Conservation (phyloP, 2,888 invertebrate species). For the Diarsia dahlii region DNA sequence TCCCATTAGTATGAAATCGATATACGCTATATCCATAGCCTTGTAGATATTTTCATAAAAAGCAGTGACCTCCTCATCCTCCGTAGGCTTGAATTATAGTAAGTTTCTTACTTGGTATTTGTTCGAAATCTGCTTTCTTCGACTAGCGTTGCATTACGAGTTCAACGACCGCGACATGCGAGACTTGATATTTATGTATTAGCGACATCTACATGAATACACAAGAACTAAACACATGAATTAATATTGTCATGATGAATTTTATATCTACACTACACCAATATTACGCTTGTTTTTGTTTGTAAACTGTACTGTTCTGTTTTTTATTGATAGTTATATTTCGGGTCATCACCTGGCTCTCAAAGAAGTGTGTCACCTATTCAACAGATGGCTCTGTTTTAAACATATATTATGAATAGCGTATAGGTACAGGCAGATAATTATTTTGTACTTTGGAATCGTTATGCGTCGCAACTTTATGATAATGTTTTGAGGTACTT, state of each 20-base stretch:
- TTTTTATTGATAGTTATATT: neutral
- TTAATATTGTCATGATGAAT: neutral
- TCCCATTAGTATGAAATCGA: too few species aligned
- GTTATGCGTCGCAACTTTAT: neutral
- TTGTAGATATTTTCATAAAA: too few species aligned
- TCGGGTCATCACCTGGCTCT: neutral
- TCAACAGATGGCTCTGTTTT: slow-evolving; percentile 38
- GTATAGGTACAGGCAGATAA: neutral
- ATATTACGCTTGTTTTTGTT: too few species aligned
- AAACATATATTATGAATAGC: neutral
- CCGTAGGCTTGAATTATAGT: too few species aligned
- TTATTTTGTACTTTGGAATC: neutral
- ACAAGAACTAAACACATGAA: slow-evolving; percentile 7
- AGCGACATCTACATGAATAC: slow-evolving; percentile 25
- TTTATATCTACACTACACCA: neutral
- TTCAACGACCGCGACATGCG: neutral
- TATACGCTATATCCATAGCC: too few species aligned
- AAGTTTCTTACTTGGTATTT: neutral
- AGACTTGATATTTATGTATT: neutral
- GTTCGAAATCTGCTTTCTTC: neutral
- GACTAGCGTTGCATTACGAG: neutral
- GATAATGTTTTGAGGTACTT: neutral
- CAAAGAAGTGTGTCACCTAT: neutral
- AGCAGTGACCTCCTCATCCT: too few species aligned
- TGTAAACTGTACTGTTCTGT: neutral